Percentiles rank a stretch among this genome's conserved stretches.
phyloP scores from a whole-genome alignment of 1,140 invertebrate species.

The Protaetia brevitarsis region DNA sequence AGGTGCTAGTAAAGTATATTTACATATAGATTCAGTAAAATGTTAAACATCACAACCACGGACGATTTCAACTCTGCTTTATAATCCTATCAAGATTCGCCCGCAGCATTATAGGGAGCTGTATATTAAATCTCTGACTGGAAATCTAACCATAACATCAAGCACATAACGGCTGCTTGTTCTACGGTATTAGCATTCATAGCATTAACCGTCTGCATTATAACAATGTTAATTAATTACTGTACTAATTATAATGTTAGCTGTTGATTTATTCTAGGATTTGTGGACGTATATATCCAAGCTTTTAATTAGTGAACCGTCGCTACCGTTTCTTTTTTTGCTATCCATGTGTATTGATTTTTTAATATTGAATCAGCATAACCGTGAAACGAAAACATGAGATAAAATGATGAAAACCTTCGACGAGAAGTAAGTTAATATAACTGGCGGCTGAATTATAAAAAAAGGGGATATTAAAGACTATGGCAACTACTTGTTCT shows the following conservation, averaged over 20 bases:
- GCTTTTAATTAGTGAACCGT: constrained; percentile 37
- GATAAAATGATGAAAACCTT: constrained; percentile 38
- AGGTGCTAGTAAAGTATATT: too few species aligned
- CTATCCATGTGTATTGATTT: too few species aligned
- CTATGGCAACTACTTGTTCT: too few species aligned
- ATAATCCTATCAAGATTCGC: constrained; percentile 34
- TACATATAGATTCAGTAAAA: too few species aligned
- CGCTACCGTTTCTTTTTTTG: too few species aligned
- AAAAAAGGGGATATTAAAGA: too few species aligned
- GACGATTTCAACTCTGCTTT: constrained; percentile 5
- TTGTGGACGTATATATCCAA: constrained; percentile 38
- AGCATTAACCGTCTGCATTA: constrained; percentile 43
- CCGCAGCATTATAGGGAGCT: constrained; percentile 37
- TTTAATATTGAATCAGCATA: too few species aligned
- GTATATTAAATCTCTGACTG: constrained; percentile 41
- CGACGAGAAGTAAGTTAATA: constrained; percentile 37
- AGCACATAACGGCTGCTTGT: constrained; percentile 31
- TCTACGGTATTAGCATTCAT: constrained; percentile 46
- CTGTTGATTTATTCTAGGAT: too few species aligned
- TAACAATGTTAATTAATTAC: constrained; percentile 48
- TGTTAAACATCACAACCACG: neutral
- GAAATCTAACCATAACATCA: constrained; percentile 33
- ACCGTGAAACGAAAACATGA: constrained; percentile 38
- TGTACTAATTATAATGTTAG: constrained; percentile 40
- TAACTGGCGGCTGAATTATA: too few species aligned